A percentile compares a stretch with the other conserved stretches of the same genome.
phyloP scores from a whole-genome alignment of 1,140 invertebrate species.

The Riptortus pedestris region DNA sequence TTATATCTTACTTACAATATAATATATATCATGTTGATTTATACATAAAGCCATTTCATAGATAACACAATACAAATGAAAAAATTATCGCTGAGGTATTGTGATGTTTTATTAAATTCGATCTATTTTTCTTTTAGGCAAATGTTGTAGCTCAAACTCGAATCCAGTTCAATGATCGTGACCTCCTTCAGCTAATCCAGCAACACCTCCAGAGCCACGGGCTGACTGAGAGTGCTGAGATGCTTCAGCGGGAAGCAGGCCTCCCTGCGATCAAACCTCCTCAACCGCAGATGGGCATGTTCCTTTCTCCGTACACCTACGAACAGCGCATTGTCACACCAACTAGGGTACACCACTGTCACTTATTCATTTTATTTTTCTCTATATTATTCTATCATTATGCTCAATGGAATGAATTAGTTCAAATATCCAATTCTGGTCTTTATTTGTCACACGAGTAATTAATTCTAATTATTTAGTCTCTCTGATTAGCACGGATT shows the following conservation, averaged over 20 bases:
- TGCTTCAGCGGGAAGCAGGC: constrained; percentile 65
- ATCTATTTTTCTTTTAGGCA: constrained; percentile 45
- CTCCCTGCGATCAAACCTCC: constrained; percentile 41
- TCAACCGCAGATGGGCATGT: constrained; percentile 39
- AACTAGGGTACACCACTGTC: constrained; percentile 23
- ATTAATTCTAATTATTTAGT: too few species aligned
- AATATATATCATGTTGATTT: neutral
- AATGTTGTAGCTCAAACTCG: constrained; percentile 91
- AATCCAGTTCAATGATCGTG: constrained; percentile 86
- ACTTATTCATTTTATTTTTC: too few species aligned
- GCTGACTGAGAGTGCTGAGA: constrained; percentile 54
- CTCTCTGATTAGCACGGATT: too few species aligned
- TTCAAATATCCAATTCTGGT: too few species aligned
- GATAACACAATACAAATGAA: too few species aligned
- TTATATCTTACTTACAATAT: neutral
- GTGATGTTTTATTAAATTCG: neutral
- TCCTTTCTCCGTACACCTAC: constrained; percentile 46
- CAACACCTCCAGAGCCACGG: constrained; percentile 75
- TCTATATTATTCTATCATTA: too few species aligned
- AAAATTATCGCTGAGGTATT: too few species aligned
- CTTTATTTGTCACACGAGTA: too few species aligned
- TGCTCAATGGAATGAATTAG: too few species aligned
- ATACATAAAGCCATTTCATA: too few species aligned
- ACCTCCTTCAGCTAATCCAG: constrained; percentile 83
- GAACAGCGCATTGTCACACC: constrained; percentile 33